Base-by-base conservation (phyloP, 2,888 invertebrate genomes). In the Archips crataeganus region DNA sequence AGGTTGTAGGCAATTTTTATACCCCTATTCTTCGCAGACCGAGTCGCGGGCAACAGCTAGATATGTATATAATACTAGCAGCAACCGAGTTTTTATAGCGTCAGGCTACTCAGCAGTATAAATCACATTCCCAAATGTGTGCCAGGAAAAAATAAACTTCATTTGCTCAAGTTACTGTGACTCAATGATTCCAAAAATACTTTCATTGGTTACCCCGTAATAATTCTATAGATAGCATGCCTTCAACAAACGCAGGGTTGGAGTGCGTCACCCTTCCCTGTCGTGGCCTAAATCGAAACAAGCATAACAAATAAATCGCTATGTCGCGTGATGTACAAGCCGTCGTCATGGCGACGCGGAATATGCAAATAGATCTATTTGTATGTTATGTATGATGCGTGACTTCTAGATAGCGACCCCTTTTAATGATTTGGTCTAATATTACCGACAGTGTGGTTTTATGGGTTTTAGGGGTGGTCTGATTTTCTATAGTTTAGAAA, bases 311-410 rank as follows among this genome's bases (percentile, higher is more conserved):
- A 62, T 61, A 73, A 73, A 69, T 73, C 63, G 68, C 68, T 64
- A 51, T 8, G 36, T 73, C 42, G 73, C 73, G 73, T 73, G 72
- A 54, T 4, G 34, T 36, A n/a, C 49, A 49, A 65, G 11, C 9
- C 45, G 34, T 72, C 11, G 49, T 59, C 59, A 63, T 69, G 68
- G 68, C 47, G 9, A 73, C 73, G 63, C 9, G 45, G 54, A 59
- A 68, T 63, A 68, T 63, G 59, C 64, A 69, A 73, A 73, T 69
- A 69, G 39, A 73, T 73, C 68, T 68, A 73, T 67, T 64, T 51
- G 65, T 36, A 3, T 4, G 10, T 11, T 42, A 13, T 49, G 47
- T 42, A 13, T 49, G 47, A 51, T 66, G 65, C 71, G 66, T 66
- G 61, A 61, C 66, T 64, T 70, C 42, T 54, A 32, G 23, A 54